Evolutionary conservation across 1,140 invertebrate genomes (phyloP), one percentile per base, ranked within the genome.

Genomic region (Coenobita brevimanus): DNA sequence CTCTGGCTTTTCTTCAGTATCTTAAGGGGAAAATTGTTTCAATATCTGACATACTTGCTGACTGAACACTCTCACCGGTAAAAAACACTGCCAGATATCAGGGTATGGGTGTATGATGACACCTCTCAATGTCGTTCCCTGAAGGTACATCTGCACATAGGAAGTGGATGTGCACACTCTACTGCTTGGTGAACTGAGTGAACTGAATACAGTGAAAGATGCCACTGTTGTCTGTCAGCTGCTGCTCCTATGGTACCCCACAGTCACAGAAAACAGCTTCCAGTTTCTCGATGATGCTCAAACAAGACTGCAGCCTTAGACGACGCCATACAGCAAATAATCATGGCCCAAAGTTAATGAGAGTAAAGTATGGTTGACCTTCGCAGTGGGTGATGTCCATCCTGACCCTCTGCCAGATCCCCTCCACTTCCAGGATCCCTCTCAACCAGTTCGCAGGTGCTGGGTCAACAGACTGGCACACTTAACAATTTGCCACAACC

Each of bases 171-270:
- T 15, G 33, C n/a, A n/a, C 33, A 82, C 3, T 6, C 79, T 57
- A 82, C 17, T 27, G 27, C 24, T 3, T 41, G 15, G 57, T 36
- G n/a, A n/a, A 82, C 3, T 4, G 27, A 27, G 60, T n/a, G 13
- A 82, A 82, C 17, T 17, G 79, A 36, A 21, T 82, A 17, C 79
- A 41, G 27, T 62, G 33, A 41, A 82, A 82, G 43, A 41, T 41
- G 10, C n/a, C 17, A 30, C 3, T 30, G 17, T 64, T 64, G 17
- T 64, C 17, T 6, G 62, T 64, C n/a, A 64, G n/a, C n/a, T n/a
- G 62, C 62, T 24, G 62, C 62, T 64, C 62, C 17, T 64, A 6
- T 3, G 62, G 62, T 21, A 17, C n/a, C 62, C 62, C 62, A 4
- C 62, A 30, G n/a, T 64, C 62, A 3, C n/a, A 64, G 33, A 64